Evolutionary conservation across 2,797 vertebrate species (phyloP), one percentile per base, ranked within the genome.

Genomic region (Bucorvus abyssinicus): DNA sequence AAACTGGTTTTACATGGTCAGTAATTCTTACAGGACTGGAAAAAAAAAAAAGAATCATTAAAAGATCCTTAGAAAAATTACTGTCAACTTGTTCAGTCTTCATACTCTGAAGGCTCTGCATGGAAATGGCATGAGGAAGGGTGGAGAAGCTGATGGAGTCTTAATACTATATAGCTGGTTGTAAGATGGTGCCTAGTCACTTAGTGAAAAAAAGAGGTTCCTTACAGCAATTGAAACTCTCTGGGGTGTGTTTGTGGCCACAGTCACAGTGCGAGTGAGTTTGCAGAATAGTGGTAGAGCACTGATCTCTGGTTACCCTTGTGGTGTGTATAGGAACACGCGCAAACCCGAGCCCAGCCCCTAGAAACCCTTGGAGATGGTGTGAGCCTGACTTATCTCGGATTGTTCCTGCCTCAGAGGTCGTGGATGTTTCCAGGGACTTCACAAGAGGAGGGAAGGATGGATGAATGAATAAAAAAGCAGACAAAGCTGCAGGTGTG

Each of bases 1-100:
- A 99, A 34, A 71, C 98, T 8, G 98, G 98, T 85, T 98, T 96
- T 14, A 99, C 98, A 91, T 96, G 97, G 49, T 98, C 93, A 40
- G 97, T 99, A 95, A 99, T 96, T 30, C 93, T 1, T 29, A 97
- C 98, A 26, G 99, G 98, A 5, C 99, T 99, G 96, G 80, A 98
- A 98, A 95, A 88, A 11, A 95, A 92, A 50, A 6, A 88, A 69
- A 84, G 16, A 80, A 52, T 50, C 60, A 44, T 70, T 70, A 82
- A 88, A 79, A 89, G 2, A 64, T 56, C 20, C 30, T 79, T 75
- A 71, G 68, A 83, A 64, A 71, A 78, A 52, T 61, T 36, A 10
- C 12, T 24, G 40, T 49, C 15, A 47, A 6, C 12, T 65, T 57
- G 9, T 59, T 73, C 76, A 71, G 15, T 67, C 44, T 70, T 78